Base-by-base conservation (phyloP, 2,113 vertebrate species). In the Columba janthina region DNA sequence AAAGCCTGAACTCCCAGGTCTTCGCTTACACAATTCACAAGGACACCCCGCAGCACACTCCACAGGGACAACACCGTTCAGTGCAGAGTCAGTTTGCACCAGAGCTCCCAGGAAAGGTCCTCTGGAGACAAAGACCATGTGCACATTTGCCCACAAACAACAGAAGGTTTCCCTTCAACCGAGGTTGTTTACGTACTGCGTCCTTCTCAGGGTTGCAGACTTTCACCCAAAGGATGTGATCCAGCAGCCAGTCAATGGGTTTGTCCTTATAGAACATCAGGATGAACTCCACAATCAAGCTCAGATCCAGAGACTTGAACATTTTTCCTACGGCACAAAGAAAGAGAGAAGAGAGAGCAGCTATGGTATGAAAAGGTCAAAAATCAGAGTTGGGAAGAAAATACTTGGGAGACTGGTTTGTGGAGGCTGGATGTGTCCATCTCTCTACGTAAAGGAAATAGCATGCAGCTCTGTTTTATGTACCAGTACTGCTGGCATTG, bases 221-320 rank as follows among this genome's bases (percentile, higher is more conserved):
- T 93, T 99, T 99, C 93, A 99, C 99, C 99, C 99, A 99, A 95
- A 99, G 99, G 97, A 99, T 99, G 97, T 99, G 99, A 97, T 99
- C 99, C 72, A 99, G 98, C 70, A 99, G 98, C 99, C 99, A 99
- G 97, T 99, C 99, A 22, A 99, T 99, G 96, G 99, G 99, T 93
- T 99, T 99, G 98, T 99, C 99, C 95, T 99, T 99, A 97, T 99
- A 99, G 98, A 99, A 99, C 99, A 99, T 99, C 66, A 99, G 98
- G 97, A 99, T 99, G 97, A 99, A 99, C 97, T 99, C 99, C 92
- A 99, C 99, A 16, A 99, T 99, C 93, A 99, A 98, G 64, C 99
- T 99, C 94, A 99, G 98, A 96, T 99, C 99, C 96, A 99, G 89
- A 1, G 99, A 99, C 96, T 99, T 99, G 93, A 99, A 99, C 99